Base-by-base conservation (phyloP, 2,113 vertebrate species). In the Thunnus thynnus region DNA sequence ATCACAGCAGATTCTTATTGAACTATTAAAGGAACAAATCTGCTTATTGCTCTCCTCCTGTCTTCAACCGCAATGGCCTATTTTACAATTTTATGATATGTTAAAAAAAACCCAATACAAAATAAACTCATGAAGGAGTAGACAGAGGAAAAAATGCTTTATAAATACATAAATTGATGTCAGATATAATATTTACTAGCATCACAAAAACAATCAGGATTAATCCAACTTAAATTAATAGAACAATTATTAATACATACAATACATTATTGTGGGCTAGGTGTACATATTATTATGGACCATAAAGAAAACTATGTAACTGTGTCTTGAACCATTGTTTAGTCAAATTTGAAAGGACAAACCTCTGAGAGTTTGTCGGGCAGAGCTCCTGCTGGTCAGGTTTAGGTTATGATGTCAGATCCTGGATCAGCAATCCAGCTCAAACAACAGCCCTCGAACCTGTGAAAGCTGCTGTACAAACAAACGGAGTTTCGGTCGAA, bases 401-500 rank as follows among this genome's bases (percentile, higher is more conserved):
- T 58, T 7, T 25, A 46, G 52, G 41, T 12, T 61, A 76, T 10
- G 32, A 62, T 55, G 69, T 70, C 64, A 75, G 52, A 54, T 14
- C 60, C 41, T 13, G 48, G 77, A 70, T 27, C 81, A 76, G 72
- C 61, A 61, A 30, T 20, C 70, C 57, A 47, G 72, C 62, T 30
- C 18, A 41, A 11, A 36, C 22, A 70, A n/a, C 16, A 20, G 47
- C 51, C 17, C 69, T 64, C 58, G 32, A 70, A 58, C 46, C 60
- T 71, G 72, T 68, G 11, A 13, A 22, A 55, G 44, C 82, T 30
- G 52, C 32, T 16, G 76, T 65, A 84, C 83, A 89, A 90, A 91
- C 78, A 87, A 86, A 44, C 14, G 5, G 76, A 72, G 67, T 60
- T 92, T 84, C 68, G 4, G 22, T 2, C 14, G 3, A 1, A 5